Evolutionary conservation across 2,113 vertebrate species (phyloP), one percentile per base, ranked within the genome.

Genomic region (Odontophorus gujanensis): DNA sequence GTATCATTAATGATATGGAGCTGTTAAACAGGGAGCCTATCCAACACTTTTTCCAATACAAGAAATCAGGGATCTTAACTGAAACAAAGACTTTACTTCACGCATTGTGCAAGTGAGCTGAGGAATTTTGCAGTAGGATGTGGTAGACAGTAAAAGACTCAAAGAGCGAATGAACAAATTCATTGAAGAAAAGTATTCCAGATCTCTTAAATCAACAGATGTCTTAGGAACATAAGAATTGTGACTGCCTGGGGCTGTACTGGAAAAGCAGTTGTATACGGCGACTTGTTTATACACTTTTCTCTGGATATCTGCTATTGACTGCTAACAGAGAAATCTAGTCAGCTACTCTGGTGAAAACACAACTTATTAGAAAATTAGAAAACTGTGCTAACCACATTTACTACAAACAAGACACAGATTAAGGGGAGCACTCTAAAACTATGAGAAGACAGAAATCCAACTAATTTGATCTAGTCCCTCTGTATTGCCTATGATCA

Each of bases 41-140:
- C 43, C 5, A 61, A 30, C 16, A 45, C 22, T 21, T 76, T 63
- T 91, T 84, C 22, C 84, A 83, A 45, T 19, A 59, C 25, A 84
- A 84, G 47, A 81, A 68, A 26, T 78, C 25, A 38, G 21, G 22
- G 19, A 32, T 11, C 34, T 89, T 62, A 34, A 22, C 83, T 42
- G 61, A 86, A 87, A 91, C 43, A 65, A 89, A 81, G 57, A 84
- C 45, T 83, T 90, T 68, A 51, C 34, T 88, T 83, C 38, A 72
- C 71, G 18, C 50, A 79, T 12, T 40, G 6, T 48, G 15, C 0
- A 9, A 28, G 55, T 90, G 74, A 89, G 50, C 7, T 1, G 26
- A 89, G 40, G 26, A 85, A 71, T 89, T 92, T 43, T 79, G 36
- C 48, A 81, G 38, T 30, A 78, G 26, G 32, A 84, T 34, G 42